Base-by-base conservation (phyloP, 2,888 invertebrate genomes). In the Liopterus haemorrhoidalis region DNA sequence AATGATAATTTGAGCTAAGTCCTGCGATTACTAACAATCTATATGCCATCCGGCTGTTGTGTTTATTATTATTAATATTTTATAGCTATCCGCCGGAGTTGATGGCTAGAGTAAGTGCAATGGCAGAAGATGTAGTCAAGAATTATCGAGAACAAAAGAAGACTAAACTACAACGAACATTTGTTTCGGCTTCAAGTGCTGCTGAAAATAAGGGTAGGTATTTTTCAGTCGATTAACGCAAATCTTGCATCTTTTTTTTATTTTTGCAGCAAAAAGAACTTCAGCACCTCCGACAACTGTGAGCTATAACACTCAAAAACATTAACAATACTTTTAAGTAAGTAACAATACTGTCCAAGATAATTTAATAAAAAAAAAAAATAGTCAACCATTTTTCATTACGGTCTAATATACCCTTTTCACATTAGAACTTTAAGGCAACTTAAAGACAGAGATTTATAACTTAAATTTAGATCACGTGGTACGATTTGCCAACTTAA, bases 21-120 rank as follows among this genome's bases (percentile, higher is more conserved):
- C 14, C 12, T 30, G 25, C 5, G n/a, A 38, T 25, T 2, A 18
- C 5, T 43, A 18, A 33, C 14, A n/a, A 6, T 18, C 5, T 33
- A 30, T 15, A 15, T 22, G 16, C 20, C 36, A 12, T 18, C 16
- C 4, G 4, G 27, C 5, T 27, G 8, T 14, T 33, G 5, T 41
- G 25, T 9, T 21, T 20, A 37, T 19, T 48, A 12, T 31, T 22
- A 48, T 64, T 65, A 28, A 41, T 38, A 27, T 50, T 53, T 52
- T 61, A 20, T 66, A 85, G 86, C 55, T 94, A 94, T 67, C 91
- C 92, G 1, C 70, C 75, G 22, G 78, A 82, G 48, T 83, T 90
- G 0, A 93, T 93, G 93, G 70, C 75, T 22, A 70, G 82, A 51
- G 81, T 93, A 41, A 76, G 79, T 0, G 79, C 79, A 57, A 64